Percentiles rank a stretch among this genome's conserved stretches.
Evolutionary conservation across 2,797 vertebrate species (phyloP).

Genomic region (Malacoraja senta): DNA sequence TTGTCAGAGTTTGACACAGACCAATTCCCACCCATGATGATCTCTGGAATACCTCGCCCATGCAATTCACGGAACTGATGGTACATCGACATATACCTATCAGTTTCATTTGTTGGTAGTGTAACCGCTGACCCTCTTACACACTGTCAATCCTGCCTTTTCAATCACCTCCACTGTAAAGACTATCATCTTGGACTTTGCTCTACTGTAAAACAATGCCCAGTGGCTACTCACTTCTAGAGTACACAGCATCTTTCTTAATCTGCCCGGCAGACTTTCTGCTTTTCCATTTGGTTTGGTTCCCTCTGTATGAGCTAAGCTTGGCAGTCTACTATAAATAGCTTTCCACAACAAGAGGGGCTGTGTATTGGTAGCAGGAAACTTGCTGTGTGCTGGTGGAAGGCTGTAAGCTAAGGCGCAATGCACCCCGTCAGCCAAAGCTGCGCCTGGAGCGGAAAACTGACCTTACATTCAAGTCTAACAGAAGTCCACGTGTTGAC

Average conservation of each 20-base stretch:
- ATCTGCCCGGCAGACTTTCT: background rate
- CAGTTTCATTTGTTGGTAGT: too few species aligned
- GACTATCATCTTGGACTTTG: background rate
- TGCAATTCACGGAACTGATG: background rate
- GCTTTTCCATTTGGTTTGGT: background rate
- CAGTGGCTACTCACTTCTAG: background rate
- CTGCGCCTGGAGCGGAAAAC: background rate
- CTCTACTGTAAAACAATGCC: background rate
- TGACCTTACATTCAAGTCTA: background rate
- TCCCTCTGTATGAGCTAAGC: background rate
- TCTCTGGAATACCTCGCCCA: background rate
- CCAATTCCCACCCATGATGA: background rate
- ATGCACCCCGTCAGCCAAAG: background rate
- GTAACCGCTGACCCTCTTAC: too few species aligned
- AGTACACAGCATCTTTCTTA: background rate
- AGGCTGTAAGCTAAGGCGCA: background rate
- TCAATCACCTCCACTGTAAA: background rate
- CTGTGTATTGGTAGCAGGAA: background rate
- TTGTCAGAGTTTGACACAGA: background rate
- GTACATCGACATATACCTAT: background rate
- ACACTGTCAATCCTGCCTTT: too few species aligned
- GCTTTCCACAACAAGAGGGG: too few species aligned
- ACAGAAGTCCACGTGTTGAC: background rate
- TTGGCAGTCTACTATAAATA: background rate
- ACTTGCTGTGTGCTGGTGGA: background rate